These are phyloP conservation scores for Myiotriccus ornatus DNA, from an alignment of 2,797 vertebrate species.

Conservation along the genomic window DNA sequence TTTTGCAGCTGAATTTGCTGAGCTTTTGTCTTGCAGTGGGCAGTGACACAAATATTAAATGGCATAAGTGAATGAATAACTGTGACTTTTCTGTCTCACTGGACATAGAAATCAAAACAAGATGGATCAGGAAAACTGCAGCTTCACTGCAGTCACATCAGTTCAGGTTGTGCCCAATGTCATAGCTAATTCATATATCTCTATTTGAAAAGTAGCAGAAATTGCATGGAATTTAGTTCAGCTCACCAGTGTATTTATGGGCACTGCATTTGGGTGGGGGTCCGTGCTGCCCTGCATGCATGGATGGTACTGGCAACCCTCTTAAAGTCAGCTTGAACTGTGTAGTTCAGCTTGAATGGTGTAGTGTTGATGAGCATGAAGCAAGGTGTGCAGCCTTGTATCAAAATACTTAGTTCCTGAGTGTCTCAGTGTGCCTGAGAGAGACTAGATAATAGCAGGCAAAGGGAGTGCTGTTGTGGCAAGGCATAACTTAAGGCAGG, in stretches of 20 bases:
- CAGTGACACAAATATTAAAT: not conserved
- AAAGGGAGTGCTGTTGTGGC: not conserved
- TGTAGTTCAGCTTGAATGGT: too few relatives aligned
- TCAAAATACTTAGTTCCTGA: not conserved
- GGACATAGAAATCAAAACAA: not conserved
- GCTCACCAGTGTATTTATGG: not conserved
- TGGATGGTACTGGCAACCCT: not conserved
- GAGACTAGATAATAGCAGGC: too few relatives aligned
- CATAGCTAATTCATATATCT: not conserved
- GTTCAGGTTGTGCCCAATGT: not conserved
- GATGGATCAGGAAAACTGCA: not conserved
- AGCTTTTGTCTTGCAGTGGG: not conserved
- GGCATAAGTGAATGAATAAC: not conserved
- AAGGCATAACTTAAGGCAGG: not conserved
- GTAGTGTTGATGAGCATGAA: accelerated
- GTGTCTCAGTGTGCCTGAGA: not conserved
- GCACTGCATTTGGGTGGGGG: accelerated
- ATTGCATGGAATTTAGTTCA: not conserved
- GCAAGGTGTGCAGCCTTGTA: not conserved
- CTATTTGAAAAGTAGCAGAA: not conserved
- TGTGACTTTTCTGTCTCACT: not conserved
- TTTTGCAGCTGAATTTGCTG: not conserved
- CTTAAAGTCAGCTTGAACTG: not conserved
- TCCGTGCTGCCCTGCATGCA: not conserved
- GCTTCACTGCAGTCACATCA: not conserved